Base-by-base conservation (phyloP, 1,140 invertebrate species). In the Drosophila burlai region DNA sequence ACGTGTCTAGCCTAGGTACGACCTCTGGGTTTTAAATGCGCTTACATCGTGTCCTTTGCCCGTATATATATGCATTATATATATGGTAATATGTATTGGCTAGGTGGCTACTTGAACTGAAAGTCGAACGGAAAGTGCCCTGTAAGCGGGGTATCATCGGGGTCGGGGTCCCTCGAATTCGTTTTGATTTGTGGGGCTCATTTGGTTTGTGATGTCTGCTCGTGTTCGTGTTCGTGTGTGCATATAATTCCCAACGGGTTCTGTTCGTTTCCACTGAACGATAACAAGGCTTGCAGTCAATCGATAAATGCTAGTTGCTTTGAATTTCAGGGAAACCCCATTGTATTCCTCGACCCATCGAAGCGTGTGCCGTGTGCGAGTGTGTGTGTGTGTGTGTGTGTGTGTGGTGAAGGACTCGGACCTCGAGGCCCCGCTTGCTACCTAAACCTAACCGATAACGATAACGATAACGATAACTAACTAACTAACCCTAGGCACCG, bases 21-120 rank as follows among this genome's bases (percentile, higher is more conserved):
- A 73, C 38, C 69, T 73, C 31, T 52, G 18, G 46, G 65, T 83
- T 77, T 89, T 89, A 83, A 89, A 87, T 87, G 83, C 83, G 58
- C 65, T 69, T 81, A 89, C 77, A 74, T 89, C 54, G 31, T 75
- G 15, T 66, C 45, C 40, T 26, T 7, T 16, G 15, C 7, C 7
- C 24, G 18, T 13, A 2, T 57, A 9, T 38, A 38, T 24, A 38
- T 38, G 34, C 11, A 4, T 13, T 36, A 36, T 13, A 36, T 36
- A n/a, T n/a, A n/a, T n/a, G n/a, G n/a, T n/a, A n/a, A n/a, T n/a
- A n/a, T 36, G 36, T 36, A 4, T 36, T 36, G 4, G 34, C 34
- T 36, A 13, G 10, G 11, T 13, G 4, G 5, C 34, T 62, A 15
- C 21, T 9, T 10, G 24, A 80, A 84, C 65, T 31, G 24, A 80